Evolutionary conservation across 2,113 vertebrate species (phyloP).

Genomic region (Podiceps cristatus): DNA sequence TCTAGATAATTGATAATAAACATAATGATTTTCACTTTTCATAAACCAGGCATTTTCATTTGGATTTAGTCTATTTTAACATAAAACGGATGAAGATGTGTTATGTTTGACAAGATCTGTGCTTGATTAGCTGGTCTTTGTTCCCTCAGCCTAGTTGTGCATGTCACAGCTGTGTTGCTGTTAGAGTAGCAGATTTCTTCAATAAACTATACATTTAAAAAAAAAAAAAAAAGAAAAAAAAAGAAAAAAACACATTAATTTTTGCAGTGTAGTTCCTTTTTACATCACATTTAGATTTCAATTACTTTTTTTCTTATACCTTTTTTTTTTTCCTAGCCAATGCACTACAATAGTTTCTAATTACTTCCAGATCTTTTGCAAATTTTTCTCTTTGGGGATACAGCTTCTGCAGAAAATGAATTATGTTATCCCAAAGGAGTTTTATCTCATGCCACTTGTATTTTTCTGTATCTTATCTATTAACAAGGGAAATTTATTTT

Average conservation of each 20-base stretch:
- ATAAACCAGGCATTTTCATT: background rate
- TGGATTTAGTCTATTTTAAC: slow-evolving; percentile 17
- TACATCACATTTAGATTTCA: slow-evolving; percentile 66
- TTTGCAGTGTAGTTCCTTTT: slow-evolving; percentile 69
- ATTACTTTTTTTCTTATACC: slow-evolving; percentile 48
- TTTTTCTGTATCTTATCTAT: slow-evolving; percentile 78
- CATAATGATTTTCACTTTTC: background rate
- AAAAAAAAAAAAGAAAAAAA: background rate
- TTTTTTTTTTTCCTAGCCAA: background rate
- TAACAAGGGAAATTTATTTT: slow-evolving; percentile 72
- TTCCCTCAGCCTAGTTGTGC: slow-evolving; percentile 10
- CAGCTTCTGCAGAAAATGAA: slow-evolving; percentile 57
- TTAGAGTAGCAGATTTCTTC: slow-evolving; percentile 61
- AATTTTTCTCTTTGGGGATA: slow-evolving; percentile 34
- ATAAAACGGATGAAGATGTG: slow-evolving; percentile 43
- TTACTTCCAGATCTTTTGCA: slow-evolving; percentile 76
- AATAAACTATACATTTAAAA: slow-evolving; percentile 6
- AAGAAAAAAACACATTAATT: background rate
- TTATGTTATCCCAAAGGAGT: slow-evolving; percentile 71
- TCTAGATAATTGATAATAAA: background rate
- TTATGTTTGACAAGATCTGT: slow-evolving; percentile 60
- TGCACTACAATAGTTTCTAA: slow-evolving; percentile 70
- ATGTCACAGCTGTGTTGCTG: slow-evolving; percentile 33
- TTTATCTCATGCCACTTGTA: slow-evolving; percentile 68
- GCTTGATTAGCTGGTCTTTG: slow-evolving; percentile 48